These are phyloP conservation scores for Lissocephala sabroskyi DNA, from an alignment of 2,888 invertebrate species.

Conservation along the genomic window DNA sequence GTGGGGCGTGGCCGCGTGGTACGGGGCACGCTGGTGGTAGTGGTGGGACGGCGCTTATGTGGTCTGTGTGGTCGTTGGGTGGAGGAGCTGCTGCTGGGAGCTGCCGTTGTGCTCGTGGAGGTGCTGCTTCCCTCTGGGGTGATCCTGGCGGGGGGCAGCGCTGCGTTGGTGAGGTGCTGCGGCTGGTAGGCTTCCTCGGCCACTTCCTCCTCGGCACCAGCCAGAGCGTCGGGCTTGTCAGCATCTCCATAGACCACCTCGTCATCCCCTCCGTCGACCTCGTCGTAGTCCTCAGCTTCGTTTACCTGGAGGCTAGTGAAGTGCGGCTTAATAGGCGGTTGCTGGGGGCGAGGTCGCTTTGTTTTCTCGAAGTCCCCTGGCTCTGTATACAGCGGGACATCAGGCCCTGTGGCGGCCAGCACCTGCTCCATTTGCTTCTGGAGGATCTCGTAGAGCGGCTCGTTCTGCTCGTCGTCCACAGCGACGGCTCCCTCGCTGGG, in stretches of 20 bases:
- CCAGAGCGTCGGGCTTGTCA: conserved; percentile 16
- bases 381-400: conserved; percentile 37
- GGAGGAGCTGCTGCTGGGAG: conserved; percentile 4
- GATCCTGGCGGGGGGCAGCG: conserved; percentile 3
- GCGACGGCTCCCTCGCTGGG: conserved; percentile 44
- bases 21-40: conserved; percentile 20
- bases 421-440: conserved; percentile 63
- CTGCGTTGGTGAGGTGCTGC: conserved; percentile 8
- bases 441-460: conserved; percentile 51
- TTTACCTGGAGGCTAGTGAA: conserved; percentile 26
- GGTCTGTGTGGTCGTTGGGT: conserved; percentile 8
- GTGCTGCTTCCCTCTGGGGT: not conserved
- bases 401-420: conserved; percentile 35
- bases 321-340: conserved; percentile 29
- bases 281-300: conserved; percentile 31
- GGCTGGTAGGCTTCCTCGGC: conserved; percentile 24
- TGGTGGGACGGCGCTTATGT: conserved; percentile 5
- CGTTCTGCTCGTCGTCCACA: conserved; percentile 33
- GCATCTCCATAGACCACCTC: conserved; percentile 26
- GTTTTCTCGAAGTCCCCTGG: conserved; percentile 21
- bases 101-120: conserved; percentile 3
- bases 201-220: conserved; percentile 9
- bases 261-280: conserved; percentile 27
- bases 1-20: conserved; percentile 21
- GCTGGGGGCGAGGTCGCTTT: conserved; percentile 24